Evolutionary conservation across 2,113 vertebrate species (phyloP).

Genomic region (Gymnogyps californianus): DNA sequence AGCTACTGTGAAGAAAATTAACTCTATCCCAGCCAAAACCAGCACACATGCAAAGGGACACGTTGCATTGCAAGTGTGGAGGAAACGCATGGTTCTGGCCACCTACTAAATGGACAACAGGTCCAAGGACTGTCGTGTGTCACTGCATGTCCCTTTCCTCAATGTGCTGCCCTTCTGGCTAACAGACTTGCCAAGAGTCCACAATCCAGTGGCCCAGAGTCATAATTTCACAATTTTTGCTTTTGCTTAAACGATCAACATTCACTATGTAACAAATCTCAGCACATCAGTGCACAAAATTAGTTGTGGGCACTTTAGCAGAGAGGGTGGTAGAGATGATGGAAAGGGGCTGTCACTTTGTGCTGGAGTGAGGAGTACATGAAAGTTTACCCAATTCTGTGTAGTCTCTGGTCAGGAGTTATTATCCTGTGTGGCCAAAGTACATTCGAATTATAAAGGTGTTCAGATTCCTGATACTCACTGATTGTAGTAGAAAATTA

Average conservation of each 20-base stretch:
- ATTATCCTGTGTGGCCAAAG: background rate
- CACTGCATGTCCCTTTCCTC: background rate
- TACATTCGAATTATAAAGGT: background rate
- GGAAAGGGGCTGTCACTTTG: background rate
- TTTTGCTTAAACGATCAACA: background rate
- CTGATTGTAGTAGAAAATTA: background rate
- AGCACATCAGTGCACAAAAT: background rate
- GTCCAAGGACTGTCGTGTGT: too few relatives aligned
- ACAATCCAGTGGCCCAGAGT: background rate
- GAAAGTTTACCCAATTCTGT: background rate
- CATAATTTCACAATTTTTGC: background rate
- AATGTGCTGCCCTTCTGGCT: background rate
- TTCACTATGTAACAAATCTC: background rate
- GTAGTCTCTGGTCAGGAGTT: background rate
- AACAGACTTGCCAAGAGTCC: background rate
- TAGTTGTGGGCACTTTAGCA: fast-evolving
- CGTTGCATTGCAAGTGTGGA: fast-evolving
- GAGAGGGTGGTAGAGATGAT: background rate
- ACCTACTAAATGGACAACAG: fast-evolving
- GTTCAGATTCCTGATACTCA: background rate
- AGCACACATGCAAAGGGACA: background rate
- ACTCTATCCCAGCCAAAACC: too few relatives aligned
- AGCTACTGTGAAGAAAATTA: too few relatives aligned
- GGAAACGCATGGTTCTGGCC: background rate
- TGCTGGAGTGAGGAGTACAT: background rate